Base-by-base conservation (phyloP, 2,888 invertebrate genomes). In the Limnephilus lunatus region DNA sequence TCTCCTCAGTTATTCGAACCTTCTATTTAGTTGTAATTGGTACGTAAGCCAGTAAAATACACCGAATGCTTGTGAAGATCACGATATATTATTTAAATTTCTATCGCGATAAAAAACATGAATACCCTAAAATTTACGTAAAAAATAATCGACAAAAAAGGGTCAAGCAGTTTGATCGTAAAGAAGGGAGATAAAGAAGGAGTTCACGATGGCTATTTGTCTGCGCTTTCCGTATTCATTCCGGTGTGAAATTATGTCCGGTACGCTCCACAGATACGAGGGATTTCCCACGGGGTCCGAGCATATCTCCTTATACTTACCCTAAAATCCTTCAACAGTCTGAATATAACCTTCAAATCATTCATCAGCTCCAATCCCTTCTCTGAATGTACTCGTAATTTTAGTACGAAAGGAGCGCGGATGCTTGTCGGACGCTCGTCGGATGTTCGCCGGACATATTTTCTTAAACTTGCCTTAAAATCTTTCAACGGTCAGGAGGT, bases 231-330 rank as follows among this genome's bases (percentile, higher is more conserved):
- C 68, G 90, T 88, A 92, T 87, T 92, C 91, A 86, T 68, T 86
- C 91, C 85, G 80, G 89, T 91, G 90, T 91, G 91, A 91, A 92
- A 92, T 92, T 86, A 91, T 92, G 86, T 86, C 89, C 88, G 30
- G 91, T 35, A 53, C 89, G 82, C 53, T 89, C 30, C 30, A 53
- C 82, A 87, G 83, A 83, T 83, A 89, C 82, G 89, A 31, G 87
- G 88, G 30, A 68, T 91, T 91, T 83, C 91, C 91, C 25, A 32
- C 44, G 91, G 85, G 44, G 14, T 86, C 44, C 7, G 7, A 44
- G 11, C 48, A 12, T 39, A 30, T 44, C 85, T 44, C 15, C 30
- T 32, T 82, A 82, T 82, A 19, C 15, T 82, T 82, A 68, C 68
- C 25, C 68, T 25, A n/a, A 39, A 35, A 32, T 83, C 83, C 83